Percentiles rank a stretch among this genome's conserved stretches.
These are phyloP conservation scores for Scolopax mira DNA, from an alignment of 2,113 vertebrate genomes.

Conservation along the genomic window DNA sequence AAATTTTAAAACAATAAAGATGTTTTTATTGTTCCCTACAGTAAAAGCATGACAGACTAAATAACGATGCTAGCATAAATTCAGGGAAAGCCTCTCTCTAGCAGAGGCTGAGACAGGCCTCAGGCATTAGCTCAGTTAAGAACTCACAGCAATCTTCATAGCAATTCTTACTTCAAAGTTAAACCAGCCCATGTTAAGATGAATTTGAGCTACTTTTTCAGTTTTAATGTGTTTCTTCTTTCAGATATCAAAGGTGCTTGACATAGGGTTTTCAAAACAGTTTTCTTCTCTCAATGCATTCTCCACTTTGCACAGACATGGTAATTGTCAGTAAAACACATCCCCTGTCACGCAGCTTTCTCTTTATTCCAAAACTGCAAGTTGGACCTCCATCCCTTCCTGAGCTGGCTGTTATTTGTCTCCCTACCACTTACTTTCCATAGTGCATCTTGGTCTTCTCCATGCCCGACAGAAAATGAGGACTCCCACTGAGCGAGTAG, in stretches of 20 bases:
- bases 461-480: background rate
- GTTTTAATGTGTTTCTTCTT: background rate
- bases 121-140: background rate
- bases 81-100: background rate
- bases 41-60: slow-evolving; percentile 45
- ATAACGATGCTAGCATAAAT: slow-evolving; percentile 2
- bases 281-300: background rate
- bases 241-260: background rate
- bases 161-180: slow-evolving; percentile 10
- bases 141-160: background rate
- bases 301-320: background rate
- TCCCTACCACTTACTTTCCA: background rate
- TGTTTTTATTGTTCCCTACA: slow-evolving; percentile 43
- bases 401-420: background rate
- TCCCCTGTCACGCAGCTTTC: background rate
- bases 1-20: slow-evolving; percentile 59
- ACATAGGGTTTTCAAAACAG: background rate
- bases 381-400: background rate
- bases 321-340: background rate
- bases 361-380: background rate
- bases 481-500: background rate
- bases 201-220: background rate
- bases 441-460: background rate
- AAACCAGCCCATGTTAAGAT: background rate
- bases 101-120: background rate